Conservation (phyloP, 2,888 invertebrate species). For the Mystacides longicornis region DNA sequence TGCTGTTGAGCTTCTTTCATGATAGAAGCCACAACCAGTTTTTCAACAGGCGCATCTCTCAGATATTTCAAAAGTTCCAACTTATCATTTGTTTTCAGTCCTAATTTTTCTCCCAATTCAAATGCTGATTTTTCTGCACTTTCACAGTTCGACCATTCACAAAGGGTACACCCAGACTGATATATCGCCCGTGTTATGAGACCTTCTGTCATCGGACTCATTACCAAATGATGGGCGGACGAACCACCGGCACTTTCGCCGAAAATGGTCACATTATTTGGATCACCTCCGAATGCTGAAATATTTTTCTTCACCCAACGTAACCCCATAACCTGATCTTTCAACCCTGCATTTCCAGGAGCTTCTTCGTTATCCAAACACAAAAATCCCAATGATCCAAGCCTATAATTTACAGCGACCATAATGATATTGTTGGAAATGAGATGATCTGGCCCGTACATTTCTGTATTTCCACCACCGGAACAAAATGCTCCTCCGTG, state of each 20-base stretch:
- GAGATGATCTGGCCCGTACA: slow-evolving; percentile 17
- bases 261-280: slow-evolving; percentile 16
- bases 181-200: slow-evolving; percentile 12
- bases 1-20: neutral
- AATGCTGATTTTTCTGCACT: slow-evolving; percentile 11
- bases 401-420: slow-evolving; percentile 20
- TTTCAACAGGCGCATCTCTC: slow-evolving; percentile 10
- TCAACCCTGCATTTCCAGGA: slow-evolving; percentile 19
- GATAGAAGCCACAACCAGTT: slow-evolving; percentile 9
- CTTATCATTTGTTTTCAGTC: slow-evolving; percentile 8
- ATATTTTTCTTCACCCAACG: slow-evolving; percentile 19
- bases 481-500: slow-evolving; percentile 19
- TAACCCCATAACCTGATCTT: slow-evolving; percentile 19
- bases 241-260: slow-evolving; percentile 20
- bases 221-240: slow-evolving; percentile 10
- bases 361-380: slow-evolving; percentile 15
- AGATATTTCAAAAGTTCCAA: slow-evolving; percentile 11
- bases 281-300: slow-evolving; percentile 16
- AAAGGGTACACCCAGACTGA: slow-evolving; percentile 13
- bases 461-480: slow-evolving; percentile 12
- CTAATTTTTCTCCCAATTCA: slow-evolving; percentile 14
- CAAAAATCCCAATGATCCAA: slow-evolving; percentile 17
- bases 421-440: slow-evolving; percentile 14
- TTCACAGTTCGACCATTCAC: slow-evolving; percentile 12
- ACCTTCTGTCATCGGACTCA: slow-evolving; percentile 12